Evolutionary conservation across 2,888 invertebrate genomes (phyloP).

Genomic region (Sthenelais limicola): DNA sequence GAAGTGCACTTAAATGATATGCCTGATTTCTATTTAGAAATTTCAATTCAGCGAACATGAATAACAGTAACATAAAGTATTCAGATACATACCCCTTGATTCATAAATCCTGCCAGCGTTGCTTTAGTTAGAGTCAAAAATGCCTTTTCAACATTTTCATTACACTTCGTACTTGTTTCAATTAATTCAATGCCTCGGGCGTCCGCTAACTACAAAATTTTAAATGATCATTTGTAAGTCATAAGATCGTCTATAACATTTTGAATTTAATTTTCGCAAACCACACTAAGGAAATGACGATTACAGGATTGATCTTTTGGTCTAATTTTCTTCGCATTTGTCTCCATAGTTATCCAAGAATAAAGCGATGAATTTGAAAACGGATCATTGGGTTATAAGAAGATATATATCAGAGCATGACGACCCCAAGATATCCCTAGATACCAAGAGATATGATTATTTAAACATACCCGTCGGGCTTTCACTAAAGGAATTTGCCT

Average conservation of each 20-base stretch:
- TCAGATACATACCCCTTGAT: constrained; percentile 6
- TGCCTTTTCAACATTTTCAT: constrained; percentile 27
- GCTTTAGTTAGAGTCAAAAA: constrained; percentile 4
- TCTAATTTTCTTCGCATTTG: too few relatives aligned
- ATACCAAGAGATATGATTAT: too few relatives aligned
- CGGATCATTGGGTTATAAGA: too few relatives aligned
- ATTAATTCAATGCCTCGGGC: constrained; percentile 1
- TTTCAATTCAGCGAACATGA: neutral
- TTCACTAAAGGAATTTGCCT: neutral
- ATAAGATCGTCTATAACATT: too few relatives aligned
- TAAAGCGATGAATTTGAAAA: too few relatives aligned
- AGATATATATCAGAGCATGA: too few relatives aligned
- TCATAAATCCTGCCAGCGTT: neutral
- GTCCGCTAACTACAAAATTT: constrained; percentile 8
- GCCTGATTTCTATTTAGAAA: neutral
- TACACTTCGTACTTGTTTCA: constrained; percentile 25
- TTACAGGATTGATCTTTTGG: too few relatives aligned
- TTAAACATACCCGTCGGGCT: constrained; percentile 13
- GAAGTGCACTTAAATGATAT: neutral
- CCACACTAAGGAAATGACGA: too few relatives aligned
- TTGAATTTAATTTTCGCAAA: too few relatives aligned
- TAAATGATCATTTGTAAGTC: too few relatives aligned
- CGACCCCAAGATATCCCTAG: too few relatives aligned
- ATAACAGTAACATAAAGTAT: neutral
- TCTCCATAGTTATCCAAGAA: too few relatives aligned